These are phyloP conservation scores for Mystacornis crossleyi DNA, from an alignment of 2,113 vertebrate genomes.

Conservation along the genomic window DNA sequence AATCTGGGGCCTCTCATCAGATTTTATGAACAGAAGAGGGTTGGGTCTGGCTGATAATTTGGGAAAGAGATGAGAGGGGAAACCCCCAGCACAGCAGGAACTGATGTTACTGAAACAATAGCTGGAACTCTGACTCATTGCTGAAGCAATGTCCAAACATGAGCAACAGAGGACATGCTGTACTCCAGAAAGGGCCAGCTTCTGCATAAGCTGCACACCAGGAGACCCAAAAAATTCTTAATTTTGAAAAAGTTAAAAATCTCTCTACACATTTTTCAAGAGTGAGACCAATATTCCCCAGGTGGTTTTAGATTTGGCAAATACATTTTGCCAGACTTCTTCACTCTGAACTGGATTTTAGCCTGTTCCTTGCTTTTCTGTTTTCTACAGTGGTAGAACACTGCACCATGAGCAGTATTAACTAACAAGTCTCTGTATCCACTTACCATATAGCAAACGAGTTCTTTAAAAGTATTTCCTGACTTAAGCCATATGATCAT, in stretches of 20 bases:
- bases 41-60: constrained; percentile 9
- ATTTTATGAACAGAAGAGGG: neutral
- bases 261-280: neutral
- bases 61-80: constrained; percentile 15
- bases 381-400: neutral
- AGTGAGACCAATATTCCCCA: neutral
- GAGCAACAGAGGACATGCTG: constrained; percentile 33
- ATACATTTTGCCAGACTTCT: neutral
- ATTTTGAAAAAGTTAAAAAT: neutral
- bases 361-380: neutral
- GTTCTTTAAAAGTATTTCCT: neutral
- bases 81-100: constrained; percentile 9
- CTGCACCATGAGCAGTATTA: neutral
- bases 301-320: neutral
- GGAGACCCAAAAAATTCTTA: neutral
- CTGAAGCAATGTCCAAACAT: neutral
- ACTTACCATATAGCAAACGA: neutral
- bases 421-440: neutral
- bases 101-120: constrained; percentile 40
- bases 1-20: neutral
- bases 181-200: constrained; percentile 2
- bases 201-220: neutral
- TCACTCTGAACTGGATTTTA: neutral
- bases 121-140: constrained; percentile 55
- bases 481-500: neutral